Evolutionary conservation across 2,113 vertebrate species (phyloP).

Genomic region (Dasypus novemcinctus): DNA sequence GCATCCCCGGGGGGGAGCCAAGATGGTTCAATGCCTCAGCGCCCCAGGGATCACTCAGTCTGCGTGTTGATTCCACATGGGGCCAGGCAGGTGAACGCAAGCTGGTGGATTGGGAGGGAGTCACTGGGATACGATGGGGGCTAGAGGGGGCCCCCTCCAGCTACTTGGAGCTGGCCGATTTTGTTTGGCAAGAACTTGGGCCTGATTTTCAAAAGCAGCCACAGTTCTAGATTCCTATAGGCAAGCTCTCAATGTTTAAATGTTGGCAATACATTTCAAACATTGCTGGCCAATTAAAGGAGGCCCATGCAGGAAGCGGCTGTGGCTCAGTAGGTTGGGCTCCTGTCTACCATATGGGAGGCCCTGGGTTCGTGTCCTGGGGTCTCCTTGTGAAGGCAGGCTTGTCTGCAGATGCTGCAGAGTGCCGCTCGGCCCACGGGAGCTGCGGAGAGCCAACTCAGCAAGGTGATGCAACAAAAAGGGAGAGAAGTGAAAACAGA

Average conservation of each 20-base stretch:
- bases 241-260: not conserved
- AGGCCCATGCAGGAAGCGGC: no score
- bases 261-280: not conserved
- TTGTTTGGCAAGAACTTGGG: not conserved
- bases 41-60: not conserved
- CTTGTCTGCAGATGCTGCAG: no score
- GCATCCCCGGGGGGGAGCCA: not conserved
- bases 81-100: not conserved
- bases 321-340: no score
- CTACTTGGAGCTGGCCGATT: not conserved
- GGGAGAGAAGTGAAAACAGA: no score
- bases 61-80: not conserved
- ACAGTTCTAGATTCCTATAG: not conserved
- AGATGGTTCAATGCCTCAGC: not conserved
- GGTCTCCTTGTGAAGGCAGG: no score
- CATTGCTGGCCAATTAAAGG: not conserved
- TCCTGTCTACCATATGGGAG: no score
- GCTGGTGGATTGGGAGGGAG: not conserved
- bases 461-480: no score
- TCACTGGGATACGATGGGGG: accelerated
- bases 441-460: no score
- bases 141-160: not conserved
- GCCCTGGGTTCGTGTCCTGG: no score
- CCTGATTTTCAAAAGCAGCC: not conserved
- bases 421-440: no score